Conservation (phyloP, 2,113 vertebrate species). For the Lates calcarifer region DNA sequence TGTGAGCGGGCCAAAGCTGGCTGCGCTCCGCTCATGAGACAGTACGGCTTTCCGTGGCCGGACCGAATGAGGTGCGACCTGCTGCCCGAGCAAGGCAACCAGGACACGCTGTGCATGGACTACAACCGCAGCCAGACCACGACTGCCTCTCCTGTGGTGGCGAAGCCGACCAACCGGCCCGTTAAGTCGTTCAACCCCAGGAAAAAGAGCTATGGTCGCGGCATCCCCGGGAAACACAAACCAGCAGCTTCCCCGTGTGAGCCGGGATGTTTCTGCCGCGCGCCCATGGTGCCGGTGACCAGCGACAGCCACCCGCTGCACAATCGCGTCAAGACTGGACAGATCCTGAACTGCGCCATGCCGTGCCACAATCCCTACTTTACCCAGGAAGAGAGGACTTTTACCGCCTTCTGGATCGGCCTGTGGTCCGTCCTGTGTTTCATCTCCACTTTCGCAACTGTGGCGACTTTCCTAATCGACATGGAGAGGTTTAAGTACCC, state of each 20-base stretch:
- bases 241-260: slow-evolving; percentile 81
- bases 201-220: slow-evolving; percentile 69
- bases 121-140: slow-evolving; percentile 91
- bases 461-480: slow-evolving; percentile 94
- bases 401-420: slow-evolving; percentile 93
- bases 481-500: slow-evolving; percentile 95
- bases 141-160: slow-evolving; percentile 82
- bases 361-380: slow-evolving; percentile 94
- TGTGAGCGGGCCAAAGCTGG: slow-evolving; percentile 94
- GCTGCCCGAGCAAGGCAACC: slow-evolving; percentile 90
- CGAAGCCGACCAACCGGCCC: slow-evolving; percentile 74
- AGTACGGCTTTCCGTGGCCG: slow-evolving; percentile 97
- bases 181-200: slow-evolving; percentile 79
- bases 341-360: slow-evolving; percentile 90
- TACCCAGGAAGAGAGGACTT: slow-evolving; percentile 90
- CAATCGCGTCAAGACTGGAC: slow-evolving; percentile 90
- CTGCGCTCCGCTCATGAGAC: slow-evolving; percentile 95
- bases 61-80: slow-evolving; percentile 95
- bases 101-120: slow-evolving; percentile 95
- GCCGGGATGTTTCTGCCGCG: slow-evolving; percentile 89
- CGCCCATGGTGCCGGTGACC: slow-evolving; percentile 89
- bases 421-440: slow-evolving; percentile 95
- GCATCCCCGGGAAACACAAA: slow-evolving; percentile 70
- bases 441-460: slow-evolving; percentile 91
- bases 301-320: slow-evolving; percentile 88